Base-by-base conservation (phyloP, 2,888 invertebrate genomes). In the Mesoligia furuncula region DNA sequence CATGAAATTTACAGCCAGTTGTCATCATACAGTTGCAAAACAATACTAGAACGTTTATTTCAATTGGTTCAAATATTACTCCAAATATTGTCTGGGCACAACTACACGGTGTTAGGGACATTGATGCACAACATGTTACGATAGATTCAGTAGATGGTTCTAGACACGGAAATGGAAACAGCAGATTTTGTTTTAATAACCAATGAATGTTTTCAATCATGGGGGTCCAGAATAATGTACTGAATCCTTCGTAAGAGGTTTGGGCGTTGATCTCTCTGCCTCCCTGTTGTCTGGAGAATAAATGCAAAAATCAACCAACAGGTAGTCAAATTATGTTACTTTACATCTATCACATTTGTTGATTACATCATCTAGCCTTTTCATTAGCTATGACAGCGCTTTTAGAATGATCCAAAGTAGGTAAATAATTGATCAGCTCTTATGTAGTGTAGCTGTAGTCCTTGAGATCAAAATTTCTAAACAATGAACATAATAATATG, bases 321-420 rank as follows among this genome's bases (percentile, higher is more conserved):
- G 20, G 54, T 81, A 8, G 13, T 65, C 17, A 57, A 69, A 66
- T 75, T 48, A 42, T 31, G 15, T 54, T 66, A 42, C 27, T 48
- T 67, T 54, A 71, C 7, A 8, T 57, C n/a, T 11, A 71, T 45
- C 27, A 73, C 24, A 7, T 42, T 17, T 15, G 75, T 64, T 59
- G 67, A 57, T 83, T 83, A 73, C 79, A 72, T 81, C 81, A 83
- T 61, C 27, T 39, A 42, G 42, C 6, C 13, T 45, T 79, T 75
- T 62, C 57, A 81, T 48, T 27, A 83, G 42, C 39, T 62, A 70
- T 83, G 61, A 81, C 66, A 77, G 31, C 7, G 0, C 45, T 57
- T 70, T 27, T n/a, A 54, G 51, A 61, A 59, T 54, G 77, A 36
- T 71, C 31, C 6, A 3, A 62, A 71, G 61, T 82, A 78, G 61